Evolutionary conservation across 1,140 invertebrate species (phyloP).

Genomic region (Pentalonia nigronervosa): DNA sequence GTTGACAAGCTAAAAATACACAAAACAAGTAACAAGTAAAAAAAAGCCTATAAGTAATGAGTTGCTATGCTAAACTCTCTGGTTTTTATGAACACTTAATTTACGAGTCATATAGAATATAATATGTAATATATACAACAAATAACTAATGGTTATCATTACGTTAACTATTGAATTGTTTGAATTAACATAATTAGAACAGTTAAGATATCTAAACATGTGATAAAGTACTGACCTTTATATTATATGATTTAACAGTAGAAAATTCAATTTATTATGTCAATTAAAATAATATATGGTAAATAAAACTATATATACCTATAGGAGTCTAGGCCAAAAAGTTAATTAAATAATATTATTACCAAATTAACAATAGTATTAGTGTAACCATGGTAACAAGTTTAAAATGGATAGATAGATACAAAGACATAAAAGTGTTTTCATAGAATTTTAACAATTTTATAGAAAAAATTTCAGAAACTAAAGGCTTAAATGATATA

Average conservation of each 20-base stretch:
- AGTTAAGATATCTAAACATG: no score
- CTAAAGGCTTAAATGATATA: neutral
- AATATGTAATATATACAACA: neutral
- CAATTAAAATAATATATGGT: neutral
- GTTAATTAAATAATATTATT: neutral
- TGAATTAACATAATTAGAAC: neutral
- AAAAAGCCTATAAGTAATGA: neutral
- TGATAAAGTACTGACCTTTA: neutral
- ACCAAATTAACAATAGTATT: neutral
- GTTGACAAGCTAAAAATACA: neutral
- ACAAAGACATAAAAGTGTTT: neutral
- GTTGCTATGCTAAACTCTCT: neutral
- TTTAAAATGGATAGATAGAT: neutral
- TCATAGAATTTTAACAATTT: neutral
- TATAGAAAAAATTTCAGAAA: neutral
- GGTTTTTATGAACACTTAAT: neutral
- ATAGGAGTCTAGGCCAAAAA: neutral
- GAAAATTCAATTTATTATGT: neutral
- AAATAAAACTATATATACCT: neutral
- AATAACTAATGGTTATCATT: neutral
- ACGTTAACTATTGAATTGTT: neutral
- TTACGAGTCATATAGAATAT: neutral
- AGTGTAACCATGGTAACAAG: neutral
- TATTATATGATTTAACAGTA: neutral
- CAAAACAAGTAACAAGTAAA: neutral